phyloP scores from a whole-genome alignment of 2,113 vertebrate genomes.

The Xenopus tropicalis region UCB_Xtro_10.0 CM004443.2:16694501-16695000 shows the following conservation, averaged over 20 bases:
- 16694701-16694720: too few relatives aligned
- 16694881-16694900: conserved; percentile 64
- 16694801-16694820: too few relatives aligned
- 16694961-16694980: conserved; percentile 64
- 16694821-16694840: too few relatives aligned
- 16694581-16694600: conserved; percentile 41
- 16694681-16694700: too few relatives aligned
- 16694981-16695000: conserved; percentile 72
- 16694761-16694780: too few relatives aligned
- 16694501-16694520: conserved; percentile 29
- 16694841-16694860: conserved; percentile 54
- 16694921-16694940: conserved; percentile 67
- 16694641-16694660: too few relatives aligned
- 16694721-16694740: too few relatives aligned
- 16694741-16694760: too few relatives aligned
- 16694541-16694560: conserved; percentile 29
- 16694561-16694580: conserved; percentile 22
- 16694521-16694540: conserved; percentile 28
- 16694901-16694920: conserved; percentile 78
- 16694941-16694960: conserved; percentile 58
- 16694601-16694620: too few relatives aligned
- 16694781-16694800: too few relatives aligned
- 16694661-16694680: too few relatives aligned
- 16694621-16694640: too few relatives aligned
- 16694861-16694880: conserved; percentile 51